Evolutionary conservation across 1,140 invertebrate species (phyloP), one percentile per base, ranked within the genome.

Genomic region (Ylistrum balloti): DNA sequence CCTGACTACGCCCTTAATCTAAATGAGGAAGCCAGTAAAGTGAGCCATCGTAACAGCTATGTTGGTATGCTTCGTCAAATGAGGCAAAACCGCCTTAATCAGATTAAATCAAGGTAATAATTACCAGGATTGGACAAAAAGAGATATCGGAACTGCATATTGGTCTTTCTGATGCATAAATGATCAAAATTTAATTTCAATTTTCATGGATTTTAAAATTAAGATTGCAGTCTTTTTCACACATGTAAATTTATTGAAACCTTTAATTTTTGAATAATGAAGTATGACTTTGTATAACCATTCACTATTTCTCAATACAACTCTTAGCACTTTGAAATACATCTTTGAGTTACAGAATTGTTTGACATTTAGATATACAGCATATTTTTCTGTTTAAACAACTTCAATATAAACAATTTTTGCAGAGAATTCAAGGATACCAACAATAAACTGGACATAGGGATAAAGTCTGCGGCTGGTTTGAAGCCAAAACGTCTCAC

Each of bases 1-100:
- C 95, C 96, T 20, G 96, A 96, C 91, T 96, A 96, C 92, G 93
- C 95, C 13, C 94, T 94, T 41, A 95, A 93, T 74, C 95, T 95
- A 38, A 91, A 94, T 20, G 95, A 96, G 48, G 91, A 92, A 13
- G 89, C 92, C 22, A 88, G 88, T 28, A 94, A 93, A 33, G 88
- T 93, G 41, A 88, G 90, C 33, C 95, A 96, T 89, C 91, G 93
- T 86, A 88, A 93, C 33, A 91, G 93, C 48, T 96, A 96, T 91
- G 92, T 94, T 20, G 85, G 93, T 33, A 94, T 95, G 85, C 90
- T 96, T 9, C 91, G 94, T 45, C 92, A 95, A 33, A 90, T 94
- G 89, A 93, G 94, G 32, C 93, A 96, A 86, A 93, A 93, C 74
- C 91, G 95, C 86, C 38, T 94, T 13, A 93, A 93, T 88, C 95